These are phyloP conservation scores for Enteromius afrohamiltoni DNA, from an alignment of 2,797 vertebrate genomes.

Conservation along the genomic window DNA sequence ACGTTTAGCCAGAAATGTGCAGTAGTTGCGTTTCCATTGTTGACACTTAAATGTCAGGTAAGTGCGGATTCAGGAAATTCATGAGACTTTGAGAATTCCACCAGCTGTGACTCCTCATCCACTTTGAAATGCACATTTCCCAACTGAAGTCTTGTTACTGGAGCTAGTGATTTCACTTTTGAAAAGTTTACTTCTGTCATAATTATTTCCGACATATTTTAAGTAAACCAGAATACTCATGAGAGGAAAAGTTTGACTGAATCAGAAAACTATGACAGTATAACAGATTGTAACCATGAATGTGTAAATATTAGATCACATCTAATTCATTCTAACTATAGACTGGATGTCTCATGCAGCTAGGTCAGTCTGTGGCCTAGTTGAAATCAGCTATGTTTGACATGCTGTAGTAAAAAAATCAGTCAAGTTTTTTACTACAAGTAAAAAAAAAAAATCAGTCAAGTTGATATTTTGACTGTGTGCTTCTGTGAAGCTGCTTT, in stretches of 20 bases:
- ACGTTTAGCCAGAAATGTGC: constrained; percentile 12
- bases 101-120: neutral
- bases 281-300: neutral
- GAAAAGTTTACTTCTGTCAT: neutral
- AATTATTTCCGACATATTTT: neutral
- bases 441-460: too few species aligned
- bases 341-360: neutral
- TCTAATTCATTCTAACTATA: constrained; percentile 15
- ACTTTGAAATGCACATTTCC: neutral
- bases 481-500: too few species aligned
- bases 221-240: neutral
- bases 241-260: neutral
- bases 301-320: neutral
- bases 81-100: neutral
- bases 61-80: constrained; percentile 16
- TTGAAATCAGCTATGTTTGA: neutral
- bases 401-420: neutral
- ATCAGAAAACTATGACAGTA: neutral
- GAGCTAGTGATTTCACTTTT: neutral
- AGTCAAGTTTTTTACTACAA: too few species aligned
- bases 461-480: too few species aligned
- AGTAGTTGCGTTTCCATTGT: neutral
- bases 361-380: constrained; percentile 19
- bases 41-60: neutral
- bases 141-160: neutral